phyloP scores from a whole-genome alignment of 2,113 vertebrate genomes.

The Ia io region DNA sequence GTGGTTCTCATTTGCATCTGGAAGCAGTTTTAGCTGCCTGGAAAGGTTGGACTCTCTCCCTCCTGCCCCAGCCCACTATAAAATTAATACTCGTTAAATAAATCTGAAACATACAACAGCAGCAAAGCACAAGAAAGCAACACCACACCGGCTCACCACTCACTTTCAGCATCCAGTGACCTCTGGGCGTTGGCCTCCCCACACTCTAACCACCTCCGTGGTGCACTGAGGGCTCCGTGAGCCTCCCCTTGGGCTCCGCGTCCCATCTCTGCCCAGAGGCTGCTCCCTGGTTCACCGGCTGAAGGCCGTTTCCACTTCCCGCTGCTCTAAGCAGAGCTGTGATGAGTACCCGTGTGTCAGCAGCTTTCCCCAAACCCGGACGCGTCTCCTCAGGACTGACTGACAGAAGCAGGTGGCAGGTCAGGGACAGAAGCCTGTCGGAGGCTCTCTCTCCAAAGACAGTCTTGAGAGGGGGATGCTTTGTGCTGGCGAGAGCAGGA shows the following conservation, averaged over 20 bases:
- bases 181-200: not conserved
- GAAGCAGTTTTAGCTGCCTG: not conserved
- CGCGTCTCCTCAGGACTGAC: not conserved
- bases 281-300: not conserved
- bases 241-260: not conserved
- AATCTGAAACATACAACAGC: not conserved
- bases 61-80: not conserved
- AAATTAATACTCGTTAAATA: not conserved
- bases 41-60: not conserved
- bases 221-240: fast-evolving
- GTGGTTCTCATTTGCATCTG: fast-evolving
- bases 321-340: not conserved
- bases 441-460: not conserved
- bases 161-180: not conserved
- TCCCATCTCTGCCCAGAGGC: not conserved
- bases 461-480: not conserved
- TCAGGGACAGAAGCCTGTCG: not conserved
- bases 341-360: not conserved
- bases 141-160: not conserved
- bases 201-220: fast-evolving
- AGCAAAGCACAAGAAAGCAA: not conserved
- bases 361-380: not conserved
- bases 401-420: not conserved
- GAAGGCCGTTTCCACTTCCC: not conserved
- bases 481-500: not conserved